Evolutionary conservation across 2,113 vertebrate genomes (phyloP).

Genomic region (Neomonachus schauinslandi): DNA sequence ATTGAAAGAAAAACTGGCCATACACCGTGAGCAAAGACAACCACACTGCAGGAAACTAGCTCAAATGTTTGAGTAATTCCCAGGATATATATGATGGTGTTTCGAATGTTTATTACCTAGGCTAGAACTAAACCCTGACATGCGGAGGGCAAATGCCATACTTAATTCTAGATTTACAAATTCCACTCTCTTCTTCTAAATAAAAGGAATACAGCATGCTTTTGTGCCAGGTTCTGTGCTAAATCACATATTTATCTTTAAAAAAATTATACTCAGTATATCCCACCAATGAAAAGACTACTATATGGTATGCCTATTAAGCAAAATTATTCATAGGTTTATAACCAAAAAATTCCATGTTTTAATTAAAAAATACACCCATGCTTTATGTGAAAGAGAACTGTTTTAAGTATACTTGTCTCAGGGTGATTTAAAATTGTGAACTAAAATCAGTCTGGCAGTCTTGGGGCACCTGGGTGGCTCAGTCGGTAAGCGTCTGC

Average conservation of each 20-base stretch:
- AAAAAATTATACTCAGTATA: conserved; percentile 22
- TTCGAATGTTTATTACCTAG: conserved; percentile 51
- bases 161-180: conserved; percentile 56
- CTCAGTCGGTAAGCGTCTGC: too few relatives aligned
- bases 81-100: not conserved
- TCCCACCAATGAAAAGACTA: not conserved
- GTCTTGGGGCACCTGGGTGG: too few relatives aligned
- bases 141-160: not conserved
- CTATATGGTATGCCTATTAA: not conserved
- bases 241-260: conserved; percentile 28
- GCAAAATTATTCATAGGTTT: conserved; percentile 41
- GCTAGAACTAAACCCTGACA: conserved; percentile 32
- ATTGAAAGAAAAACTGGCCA: conserved; percentile 23
- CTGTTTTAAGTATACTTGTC: conserved; percentile 9
- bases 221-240: not conserved
- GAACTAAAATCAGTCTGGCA: not conserved
- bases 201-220: not conserved
- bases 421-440: conserved; percentile 52
- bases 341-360: not conserved
- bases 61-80: conserved; percentile 28
- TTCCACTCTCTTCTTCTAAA: conserved; percentile 14
- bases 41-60: not conserved
- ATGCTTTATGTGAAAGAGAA: not conserved
- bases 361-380: conserved; percentile 27
- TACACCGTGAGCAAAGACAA: conserved; percentile 41